Conservation (phyloP, 2,888 invertebrate genomes). For the Bellardia pandia region DNA sequence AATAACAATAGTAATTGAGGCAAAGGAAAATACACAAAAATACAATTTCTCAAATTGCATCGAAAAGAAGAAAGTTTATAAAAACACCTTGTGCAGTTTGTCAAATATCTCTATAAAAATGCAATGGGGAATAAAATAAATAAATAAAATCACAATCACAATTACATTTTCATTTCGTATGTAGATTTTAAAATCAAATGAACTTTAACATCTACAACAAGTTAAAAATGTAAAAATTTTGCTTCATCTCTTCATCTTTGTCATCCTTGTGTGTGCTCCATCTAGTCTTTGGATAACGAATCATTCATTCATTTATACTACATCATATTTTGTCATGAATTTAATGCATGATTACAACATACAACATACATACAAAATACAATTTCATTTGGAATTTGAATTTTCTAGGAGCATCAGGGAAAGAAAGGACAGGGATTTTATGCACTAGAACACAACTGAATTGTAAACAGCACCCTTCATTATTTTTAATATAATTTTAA, state of each 20-base stretch:
- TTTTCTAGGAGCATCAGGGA: neutral
- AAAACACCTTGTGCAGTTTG: constrained; percentile 29
- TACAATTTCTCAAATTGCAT: constrained; percentile 31
- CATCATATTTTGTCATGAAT: constrained; percentile 45
- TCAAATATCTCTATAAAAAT: constrained; percentile 32
- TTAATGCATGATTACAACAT: constrained; percentile 54
- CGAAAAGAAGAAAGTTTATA: neutral
- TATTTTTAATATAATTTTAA: neutral
- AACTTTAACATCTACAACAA: constrained; percentile 50
- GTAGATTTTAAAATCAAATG: constrained; percentile 52
- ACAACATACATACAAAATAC: constrained; percentile 11
- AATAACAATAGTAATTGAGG: constrained; percentile 29
- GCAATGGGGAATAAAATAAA: neutral
- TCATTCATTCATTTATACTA: constrained; percentile 42
- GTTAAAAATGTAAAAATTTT: constrained; percentile 21
- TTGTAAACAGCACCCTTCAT: neutral
- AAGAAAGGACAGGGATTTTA: neutral
- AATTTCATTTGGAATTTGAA: neutral
- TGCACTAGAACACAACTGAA: neutral
- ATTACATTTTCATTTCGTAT: constrained; percentile 43
- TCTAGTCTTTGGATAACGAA: constrained; percentile 43
- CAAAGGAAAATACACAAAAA: constrained; percentile 8
- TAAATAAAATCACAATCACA: constrained; percentile 40
- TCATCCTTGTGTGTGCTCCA: constrained; percentile 21
- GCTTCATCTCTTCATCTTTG: constrained; percentile 11